Conservation (phyloP, 2,888 invertebrate genomes). For the Leptodirus hochenwartii region DNA sequence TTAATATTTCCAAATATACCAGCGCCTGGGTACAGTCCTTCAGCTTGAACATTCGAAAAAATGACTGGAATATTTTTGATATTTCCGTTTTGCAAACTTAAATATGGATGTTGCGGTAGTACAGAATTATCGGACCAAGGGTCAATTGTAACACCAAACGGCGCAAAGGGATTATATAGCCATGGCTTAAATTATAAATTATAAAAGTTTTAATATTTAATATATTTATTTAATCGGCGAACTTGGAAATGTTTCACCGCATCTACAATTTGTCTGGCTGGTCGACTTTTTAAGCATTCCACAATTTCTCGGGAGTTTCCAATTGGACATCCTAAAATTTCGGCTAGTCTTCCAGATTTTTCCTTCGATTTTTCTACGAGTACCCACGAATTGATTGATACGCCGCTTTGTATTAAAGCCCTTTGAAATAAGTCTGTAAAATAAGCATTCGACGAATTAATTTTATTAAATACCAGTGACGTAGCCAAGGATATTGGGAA, state of each 20-base stretch:
- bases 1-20: conserved; percentile 25
- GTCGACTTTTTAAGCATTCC: conserved; percentile 42
- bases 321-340: conserved; percentile 42
- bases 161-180: conserved; percentile 48
- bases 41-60: conserved; percentile 45
- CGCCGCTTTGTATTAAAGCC: conserved; percentile 54
- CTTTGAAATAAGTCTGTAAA: conserved; percentile 35
- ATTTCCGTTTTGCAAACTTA: conserved; percentile 37
- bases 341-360: conserved; percentile 41
- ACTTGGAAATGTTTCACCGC: conserved; percentile 39
- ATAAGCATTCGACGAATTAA: conserved; percentile 5
- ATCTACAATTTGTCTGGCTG: conserved; percentile 39
- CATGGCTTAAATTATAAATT: conserved; percentile 27
- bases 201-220: conserved; percentile 3
- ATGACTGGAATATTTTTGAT: conserved; percentile 53
- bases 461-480: too few species aligned
- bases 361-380: conserved; percentile 35
- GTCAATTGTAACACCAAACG: conserved; percentile 57
- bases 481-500: too few species aligned
- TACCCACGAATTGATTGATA: conserved; percentile 39
- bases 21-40: conserved; percentile 55
- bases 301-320: conserved; percentile 34
- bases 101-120: conserved; percentile 43
- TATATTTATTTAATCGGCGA: conserved; percentile 8
- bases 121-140: conserved; percentile 37